Base-by-base conservation (phyloP, 2,797 vertebrate species). In the Diceros bicornis region DNA sequence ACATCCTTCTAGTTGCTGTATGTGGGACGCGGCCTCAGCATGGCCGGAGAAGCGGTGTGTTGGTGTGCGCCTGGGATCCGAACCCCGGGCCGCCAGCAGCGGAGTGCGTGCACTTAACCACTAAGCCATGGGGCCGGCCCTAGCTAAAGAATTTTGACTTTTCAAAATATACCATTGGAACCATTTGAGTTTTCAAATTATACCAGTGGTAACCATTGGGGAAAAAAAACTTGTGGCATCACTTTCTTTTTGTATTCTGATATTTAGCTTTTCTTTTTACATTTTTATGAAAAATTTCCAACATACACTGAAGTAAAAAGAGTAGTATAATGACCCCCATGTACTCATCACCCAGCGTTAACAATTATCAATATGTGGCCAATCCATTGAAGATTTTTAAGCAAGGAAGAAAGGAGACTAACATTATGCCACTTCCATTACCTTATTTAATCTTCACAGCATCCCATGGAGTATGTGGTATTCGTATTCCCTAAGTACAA, bases 211-310 rank as follows among this genome's bases (percentile, higher is more conserved):
- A 52, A 13, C 13, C 14, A 52, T 52, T 52, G 50, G 50, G 50
- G 4, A 8, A 16, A 47, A 82, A 74, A 72, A 61, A 21, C 0
- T 18, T 44, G 6, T 91, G 52, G 10, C 23, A 20, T 82, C 47
- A 57, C 14, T 62, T 75, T 88, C 72, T 72, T 41, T 84, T 50
- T 6, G 34, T 77, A 34, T 77, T 89, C 55, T 84, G 16, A 74
- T 95, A 62, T 55, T 93, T 72, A 81, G 41, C 7, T 77, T 71
- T 88, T 75, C 92, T 69, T 83, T 91, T 79, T 86, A 61, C 34
- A 57, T 57, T 86, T 62, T 87, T 27, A 37, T 94, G 89, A 69
- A 64, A 96, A 92, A 64, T 84, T 89, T 88, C 16, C 55, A 83
- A 29, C 27, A 41, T 41, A 84, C 20, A 57, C 55, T 77, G 25